phyloP scores from a whole-genome alignment of 2,888 invertebrate species.

The Polyommatus icarus region DNA sequence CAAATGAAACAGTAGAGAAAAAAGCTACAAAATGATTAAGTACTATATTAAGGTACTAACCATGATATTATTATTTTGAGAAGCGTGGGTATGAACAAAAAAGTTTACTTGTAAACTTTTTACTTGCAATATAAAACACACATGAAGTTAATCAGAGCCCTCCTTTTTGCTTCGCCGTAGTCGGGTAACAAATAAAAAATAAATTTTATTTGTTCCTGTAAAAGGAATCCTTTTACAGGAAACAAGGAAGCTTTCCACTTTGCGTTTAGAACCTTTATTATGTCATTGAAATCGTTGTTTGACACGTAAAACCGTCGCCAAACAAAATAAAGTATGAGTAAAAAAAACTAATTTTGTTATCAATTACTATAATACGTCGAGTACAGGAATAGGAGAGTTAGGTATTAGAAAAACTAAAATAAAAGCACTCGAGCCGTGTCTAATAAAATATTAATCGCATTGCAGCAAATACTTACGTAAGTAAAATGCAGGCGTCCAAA shows the following conservation, averaged over 20 bases:
- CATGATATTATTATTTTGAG: too few species aligned
- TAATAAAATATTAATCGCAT: slow-evolving; percentile 55
- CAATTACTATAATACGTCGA: not conserved
- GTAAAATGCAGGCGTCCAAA: slow-evolving; percentile 49
- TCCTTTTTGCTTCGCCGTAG: too few species aligned
- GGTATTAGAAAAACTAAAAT: not conserved
- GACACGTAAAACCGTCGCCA: not conserved
- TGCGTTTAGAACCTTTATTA: not conserved
- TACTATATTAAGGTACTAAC: too few species aligned
- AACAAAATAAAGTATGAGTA: not conserved
- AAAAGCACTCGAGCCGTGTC: slow-evolving; percentile 1
- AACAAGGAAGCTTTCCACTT: not conserved
- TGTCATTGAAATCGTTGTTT: not conserved
- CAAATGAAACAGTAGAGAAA: too few species aligned
- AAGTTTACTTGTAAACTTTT: too few species aligned
- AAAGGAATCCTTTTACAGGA: not conserved
- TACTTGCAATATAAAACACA: not conserved
- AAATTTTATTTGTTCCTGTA: too few species aligned
- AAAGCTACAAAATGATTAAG: not conserved
- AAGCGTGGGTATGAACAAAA: not conserved
- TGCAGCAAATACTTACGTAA: slow-evolving; percentile 79
- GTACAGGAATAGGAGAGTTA: not conserved
- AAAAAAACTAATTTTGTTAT: not conserved
- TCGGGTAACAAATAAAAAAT: too few species aligned
- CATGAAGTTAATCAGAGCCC: too few species aligned